These are phyloP conservation scores for Beroe ovata DNA, from an alignment of 37 sponge, comb jelly and placozoan genomes.

Conservation along the genomic window DNA sequence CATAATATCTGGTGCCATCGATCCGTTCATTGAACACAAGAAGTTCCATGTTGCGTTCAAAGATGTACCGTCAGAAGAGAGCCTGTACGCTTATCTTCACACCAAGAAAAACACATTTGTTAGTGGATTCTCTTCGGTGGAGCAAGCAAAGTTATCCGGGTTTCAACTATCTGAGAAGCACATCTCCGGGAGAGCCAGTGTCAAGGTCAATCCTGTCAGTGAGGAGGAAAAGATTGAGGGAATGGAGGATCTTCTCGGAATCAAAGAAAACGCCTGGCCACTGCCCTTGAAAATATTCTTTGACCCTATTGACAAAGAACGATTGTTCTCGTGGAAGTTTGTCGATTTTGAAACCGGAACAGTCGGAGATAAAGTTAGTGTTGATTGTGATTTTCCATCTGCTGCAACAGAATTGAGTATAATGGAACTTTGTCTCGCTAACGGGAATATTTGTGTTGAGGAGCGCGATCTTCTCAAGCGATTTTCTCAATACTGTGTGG, in stretches of 20 bases:
- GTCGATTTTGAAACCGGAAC: conserved; percentile 37
- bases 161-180: conserved; percentile 50
- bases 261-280: conserved; percentile 32
- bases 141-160: neutral
- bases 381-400: neutral
- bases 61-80: neutral
- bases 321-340: neutral
- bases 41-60: neutral
- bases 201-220: neutral
- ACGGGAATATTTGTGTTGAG: neutral
- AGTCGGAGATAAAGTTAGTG: neutral
- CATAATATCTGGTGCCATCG: conserved; percentile 45
- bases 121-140: conserved; percentile 32
- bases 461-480: neutral
- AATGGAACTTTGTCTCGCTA: neutral
- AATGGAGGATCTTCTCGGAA: conserved; percentile 11
- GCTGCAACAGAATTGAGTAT: neutral
- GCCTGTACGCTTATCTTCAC: neutral
- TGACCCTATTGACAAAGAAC: neutral
- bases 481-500: neutral
- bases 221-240: conserved; percentile 38
- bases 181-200: neutral
- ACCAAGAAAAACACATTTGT: conserved; percentile 57
- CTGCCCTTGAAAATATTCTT: conserved; percentile 33
- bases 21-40: conserved; percentile 59